Conservation (phyloP, 2,797 vertebrate genomes). For the Eidolon dupreanum region DNA sequence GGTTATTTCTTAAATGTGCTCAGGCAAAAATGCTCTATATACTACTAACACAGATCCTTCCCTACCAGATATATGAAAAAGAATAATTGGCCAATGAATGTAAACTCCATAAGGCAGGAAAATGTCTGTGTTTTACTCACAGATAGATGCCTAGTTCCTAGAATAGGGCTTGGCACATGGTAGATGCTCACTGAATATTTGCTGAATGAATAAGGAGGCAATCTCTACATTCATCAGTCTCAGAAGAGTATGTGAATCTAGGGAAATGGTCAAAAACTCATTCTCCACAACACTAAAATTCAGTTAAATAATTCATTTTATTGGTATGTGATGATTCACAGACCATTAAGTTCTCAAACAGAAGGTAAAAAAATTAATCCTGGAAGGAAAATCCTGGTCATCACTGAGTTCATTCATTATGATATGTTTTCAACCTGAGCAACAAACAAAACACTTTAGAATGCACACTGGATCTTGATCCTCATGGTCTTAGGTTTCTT, state of each 20-base stretch:
- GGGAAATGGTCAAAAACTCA: background rate
- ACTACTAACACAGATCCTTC: background rate
- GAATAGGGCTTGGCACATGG: background rate
- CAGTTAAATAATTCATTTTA: slow-evolving; percentile 30
- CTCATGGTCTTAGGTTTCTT: background rate
- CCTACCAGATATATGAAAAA: background rate
- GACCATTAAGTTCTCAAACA: slow-evolving; percentile 13
- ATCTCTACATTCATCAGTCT: background rate
- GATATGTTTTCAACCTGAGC: background rate
- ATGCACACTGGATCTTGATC: background rate
- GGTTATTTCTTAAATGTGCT: background rate
- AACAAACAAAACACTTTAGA: slow-evolving; percentile 25
- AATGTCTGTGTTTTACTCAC: background rate
- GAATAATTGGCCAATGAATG: background rate
- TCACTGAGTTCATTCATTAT: background rate
- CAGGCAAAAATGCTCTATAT: background rate
- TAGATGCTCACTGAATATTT: background rate
- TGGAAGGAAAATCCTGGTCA: background rate
- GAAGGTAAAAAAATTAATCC: background rate
- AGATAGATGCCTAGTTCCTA: background rate
- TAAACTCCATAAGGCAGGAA: background rate
- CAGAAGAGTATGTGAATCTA: background rate
- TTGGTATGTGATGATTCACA: background rate
- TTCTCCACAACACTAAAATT: slow-evolving; percentile 31
- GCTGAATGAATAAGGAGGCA: background rate